phyloP scores from a whole-genome alignment of 2,797 vertebrate genomes.

The Sphenopsis melanotis region DNA sequence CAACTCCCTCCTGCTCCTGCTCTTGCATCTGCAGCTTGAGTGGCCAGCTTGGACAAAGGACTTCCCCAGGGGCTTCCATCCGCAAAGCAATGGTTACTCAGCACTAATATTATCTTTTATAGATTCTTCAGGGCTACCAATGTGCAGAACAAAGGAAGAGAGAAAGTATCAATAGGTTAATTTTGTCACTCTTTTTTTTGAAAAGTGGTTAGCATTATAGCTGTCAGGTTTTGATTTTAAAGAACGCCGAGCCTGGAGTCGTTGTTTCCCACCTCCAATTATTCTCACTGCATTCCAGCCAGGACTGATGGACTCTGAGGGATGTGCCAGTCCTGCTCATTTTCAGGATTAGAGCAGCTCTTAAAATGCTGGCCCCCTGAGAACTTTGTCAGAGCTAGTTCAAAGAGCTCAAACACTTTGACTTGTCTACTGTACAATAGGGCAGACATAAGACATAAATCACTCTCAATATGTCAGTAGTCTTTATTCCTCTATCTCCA shows the following conservation, averaged over 20 bases:
- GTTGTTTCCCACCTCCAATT: rapidly evolving
- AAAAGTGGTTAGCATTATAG: neutral
- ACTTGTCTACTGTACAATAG: neutral
- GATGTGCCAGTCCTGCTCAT: neutral
- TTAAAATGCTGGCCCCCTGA: neutral
- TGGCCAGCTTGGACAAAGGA: neutral
- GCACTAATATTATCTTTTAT: neutral
- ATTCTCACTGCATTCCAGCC: rapidly evolving
- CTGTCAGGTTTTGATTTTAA: neutral
- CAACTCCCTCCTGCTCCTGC: neutral
- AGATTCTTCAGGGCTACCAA: neutral
- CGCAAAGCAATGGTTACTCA: neutral
- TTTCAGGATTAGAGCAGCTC: neutral
- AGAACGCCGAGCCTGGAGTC: neutral
- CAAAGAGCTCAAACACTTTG: neutral
- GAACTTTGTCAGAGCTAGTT: neutral
- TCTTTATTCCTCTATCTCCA: neutral
- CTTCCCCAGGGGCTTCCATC: neutral
- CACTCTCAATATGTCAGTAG: neutral
- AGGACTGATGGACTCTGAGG: neutral
- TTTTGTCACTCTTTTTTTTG: neutral
- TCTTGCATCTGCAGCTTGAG: neutral
- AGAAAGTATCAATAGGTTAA: neutral
- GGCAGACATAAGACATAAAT: neutral
- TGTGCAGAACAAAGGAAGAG: neutral